Evolutionary conservation across 1,140 invertebrate genomes (phyloP), one percentile per base, ranked within the genome.

Genomic region (Lordiphosa mommai): DNA sequence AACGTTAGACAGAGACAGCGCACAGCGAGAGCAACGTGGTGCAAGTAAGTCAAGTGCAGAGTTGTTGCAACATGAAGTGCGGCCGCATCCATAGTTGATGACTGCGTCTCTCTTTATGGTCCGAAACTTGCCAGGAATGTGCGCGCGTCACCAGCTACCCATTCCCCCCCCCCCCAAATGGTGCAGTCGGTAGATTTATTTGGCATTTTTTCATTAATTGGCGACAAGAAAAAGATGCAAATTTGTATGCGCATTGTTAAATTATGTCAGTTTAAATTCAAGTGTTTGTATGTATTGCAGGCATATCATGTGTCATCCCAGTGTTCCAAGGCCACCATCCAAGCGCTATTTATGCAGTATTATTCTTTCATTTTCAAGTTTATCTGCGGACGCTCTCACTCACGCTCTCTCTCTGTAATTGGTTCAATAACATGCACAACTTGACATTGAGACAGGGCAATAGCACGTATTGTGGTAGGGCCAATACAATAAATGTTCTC

Each of bases 131-230:
- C 48, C 23, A 49, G 72, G 72, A 77, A 76, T 68, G 72, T 44
- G 41, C 51, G 68, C 72, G 72, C 74, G 72, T 77, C 72, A 77
- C 70, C 73, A 52, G 72, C 57, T 52, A 43, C 59, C 50, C 61
- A 59, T 38, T 41, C 40, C 29, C 23, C 37, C 48, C 49, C 36
- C 37, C 43, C 60, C 27, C 60, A 32, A 23, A 14, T 30, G 12
- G 33, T 29, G 27, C 23, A 36, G 50, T 10, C 38, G 34, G 23
- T 37, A 58, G 50, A 73, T 56, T 65, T 66, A 73, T 79, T 79
- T 69, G 74, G 74, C 65, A 65, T 72, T 60, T 60, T 82, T 76
- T 34, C 23, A 58, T 82, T 80, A 80, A 80, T 80, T 80, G 71
- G 71, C 53, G 6, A 27, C 23, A 27, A 27, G 23, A 58, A 64